Evolutionary conservation across 2,888 invertebrate genomes (phyloP).

Genomic region (Invenusta paracnida): DNA sequence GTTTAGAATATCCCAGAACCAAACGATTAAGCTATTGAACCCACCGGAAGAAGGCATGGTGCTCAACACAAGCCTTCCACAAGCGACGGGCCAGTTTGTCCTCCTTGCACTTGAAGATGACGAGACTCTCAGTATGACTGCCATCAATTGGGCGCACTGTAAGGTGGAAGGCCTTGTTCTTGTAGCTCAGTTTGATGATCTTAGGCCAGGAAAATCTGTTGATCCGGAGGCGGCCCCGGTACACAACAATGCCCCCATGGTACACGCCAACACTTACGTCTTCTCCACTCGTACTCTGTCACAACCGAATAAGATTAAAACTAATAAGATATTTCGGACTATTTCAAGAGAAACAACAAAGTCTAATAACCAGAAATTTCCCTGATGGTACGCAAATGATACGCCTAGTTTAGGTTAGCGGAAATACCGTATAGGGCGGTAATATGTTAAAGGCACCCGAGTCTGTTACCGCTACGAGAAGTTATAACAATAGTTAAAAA

Average conservation of each 20-base stretch:
- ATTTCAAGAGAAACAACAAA: too few relatives aligned
- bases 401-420: too few relatives aligned
- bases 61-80: constrained; percentile 98
- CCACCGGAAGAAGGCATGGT: constrained; percentile 93
- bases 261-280: constrained; percentile 94
- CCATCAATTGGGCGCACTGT: constrained; percentile 24
- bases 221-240: constrained; percentile 85
- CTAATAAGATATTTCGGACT: not conserved
- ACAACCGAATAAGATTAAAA: constrained; percentile 30
- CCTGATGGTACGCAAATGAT: too few relatives aligned
- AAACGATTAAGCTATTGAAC: too few relatives aligned
- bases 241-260: constrained; percentile 89
- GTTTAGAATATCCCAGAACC: too few relatives aligned
- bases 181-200: constrained; percentile 95
- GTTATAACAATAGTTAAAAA: too few relatives aligned
- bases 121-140: constrained; percentile 72
- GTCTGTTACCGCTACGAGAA: too few relatives aligned
- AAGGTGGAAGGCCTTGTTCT: constrained; percentile 92
- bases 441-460: too few relatives aligned
- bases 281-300: constrained; percentile 81
- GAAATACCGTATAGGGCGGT: too few relatives aligned
- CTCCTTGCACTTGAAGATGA: constrained; percentile 88
- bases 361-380: too few relatives aligned
- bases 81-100: constrained; percentile 91
- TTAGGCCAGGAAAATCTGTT: constrained; percentile 99